A percentile compares a stretch with the other conserved stretches of the same genome.
Evolutionary conservation across 2,888 invertebrate species (phyloP).

Genomic region (Trachelus troglodyta): DNA sequence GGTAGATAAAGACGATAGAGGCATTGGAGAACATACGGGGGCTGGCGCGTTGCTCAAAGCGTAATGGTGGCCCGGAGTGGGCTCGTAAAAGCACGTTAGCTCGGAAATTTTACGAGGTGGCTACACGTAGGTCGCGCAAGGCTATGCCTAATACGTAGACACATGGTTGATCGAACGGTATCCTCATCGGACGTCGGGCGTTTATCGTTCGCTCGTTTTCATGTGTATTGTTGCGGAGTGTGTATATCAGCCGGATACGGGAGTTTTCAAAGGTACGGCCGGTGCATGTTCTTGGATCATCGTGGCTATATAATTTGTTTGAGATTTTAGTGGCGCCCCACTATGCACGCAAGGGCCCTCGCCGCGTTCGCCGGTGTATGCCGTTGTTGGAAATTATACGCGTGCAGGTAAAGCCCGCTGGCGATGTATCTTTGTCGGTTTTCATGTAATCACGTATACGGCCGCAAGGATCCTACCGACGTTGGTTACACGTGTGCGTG

Average conservation of each 20-base stretch:
- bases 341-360: background rate
- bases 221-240: background rate
- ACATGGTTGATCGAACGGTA: background rate
- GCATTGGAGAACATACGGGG: background rate
- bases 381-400: background rate
- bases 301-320: slow-evolving; percentile 21
- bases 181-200: background rate
- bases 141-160: background rate
- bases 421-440: background rate
- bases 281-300: slow-evolving; percentile 21
- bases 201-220: background rate
- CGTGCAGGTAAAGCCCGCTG: background rate
- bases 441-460: background rate
- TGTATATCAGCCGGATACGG: slow-evolving; percentile 8
- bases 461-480: background rate
- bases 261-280: background rate
- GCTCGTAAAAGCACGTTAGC: background rate
- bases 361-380: background rate
- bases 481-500: background rate
- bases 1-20: background rate
- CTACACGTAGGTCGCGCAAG: background rate
- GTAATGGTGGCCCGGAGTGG: background rate
- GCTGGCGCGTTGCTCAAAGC: background rate
- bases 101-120: background rate
- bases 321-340: slow-evolving; percentile 18